Percentiles rank a stretch among this genome's conserved stretches.
Evolutionary conservation across 2,888 invertebrate species (phyloP).

Genomic region (Apantesis nais): DNA sequence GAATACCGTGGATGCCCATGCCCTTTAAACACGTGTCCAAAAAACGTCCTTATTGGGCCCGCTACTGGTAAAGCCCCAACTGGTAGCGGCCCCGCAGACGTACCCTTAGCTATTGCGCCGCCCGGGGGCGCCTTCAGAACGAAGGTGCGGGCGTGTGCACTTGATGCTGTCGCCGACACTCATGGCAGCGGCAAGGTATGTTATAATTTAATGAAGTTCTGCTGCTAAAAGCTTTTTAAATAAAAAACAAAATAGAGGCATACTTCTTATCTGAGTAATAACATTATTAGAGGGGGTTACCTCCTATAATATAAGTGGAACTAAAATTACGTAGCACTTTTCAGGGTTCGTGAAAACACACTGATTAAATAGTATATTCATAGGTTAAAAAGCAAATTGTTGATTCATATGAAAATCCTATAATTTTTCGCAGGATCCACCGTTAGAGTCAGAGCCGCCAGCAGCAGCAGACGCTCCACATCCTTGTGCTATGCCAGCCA

Average conservation of each 20-base stretch:
- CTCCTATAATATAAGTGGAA: not conserved
- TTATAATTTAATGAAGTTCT: not conserved
- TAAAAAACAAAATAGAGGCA: too few relatives aligned
- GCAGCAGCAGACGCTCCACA: conserved; percentile 75
- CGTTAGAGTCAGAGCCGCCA: conserved; percentile 71
- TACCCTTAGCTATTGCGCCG: conserved; percentile 72
- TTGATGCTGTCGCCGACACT: conserved; percentile 72
- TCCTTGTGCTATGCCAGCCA: conserved; percentile 72
- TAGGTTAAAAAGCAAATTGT: too few relatives aligned
- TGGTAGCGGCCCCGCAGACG: conserved; percentile 86
- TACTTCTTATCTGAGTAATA: too few relatives aligned
- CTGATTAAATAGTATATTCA: too few relatives aligned
- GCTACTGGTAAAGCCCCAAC: conserved; percentile 98
- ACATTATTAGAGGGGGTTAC: too few relatives aligned
- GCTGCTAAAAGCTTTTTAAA: not conserved
- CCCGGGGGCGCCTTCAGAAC: conserved; percentile 83
- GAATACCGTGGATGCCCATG: conserved; percentile 91
- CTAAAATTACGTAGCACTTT: not conserved
- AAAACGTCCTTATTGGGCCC: conserved; percentile 99
- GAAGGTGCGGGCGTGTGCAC: conserved; percentile 81
- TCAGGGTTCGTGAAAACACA: too few relatives aligned
- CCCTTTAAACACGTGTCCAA: conserved; percentile 97
- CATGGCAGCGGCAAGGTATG: conserved; percentile 81
- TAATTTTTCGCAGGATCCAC: conserved; percentile 67
- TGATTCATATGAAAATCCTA: not conserved